These are phyloP conservation scores for Tragulus kanchil DNA, from an alignment of 2,113 vertebrate species.

Conservation along the genomic window DNA sequence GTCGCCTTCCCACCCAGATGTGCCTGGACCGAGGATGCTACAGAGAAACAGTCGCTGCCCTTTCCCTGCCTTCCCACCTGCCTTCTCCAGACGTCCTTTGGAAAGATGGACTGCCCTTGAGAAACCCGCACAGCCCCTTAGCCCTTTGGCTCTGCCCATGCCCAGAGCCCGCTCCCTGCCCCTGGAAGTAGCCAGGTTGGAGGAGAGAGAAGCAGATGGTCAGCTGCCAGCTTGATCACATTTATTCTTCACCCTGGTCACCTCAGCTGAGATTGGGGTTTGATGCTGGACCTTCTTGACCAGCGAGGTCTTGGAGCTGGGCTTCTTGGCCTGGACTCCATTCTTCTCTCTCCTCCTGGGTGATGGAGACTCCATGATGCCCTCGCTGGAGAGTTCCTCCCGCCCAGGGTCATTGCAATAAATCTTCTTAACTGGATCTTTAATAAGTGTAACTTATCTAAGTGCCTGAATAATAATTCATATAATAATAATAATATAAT, in stretches of 20 bases:
- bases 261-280: constrained; percentile 78
- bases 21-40: not conserved
- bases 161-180: not conserved
- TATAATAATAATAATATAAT: not conserved
- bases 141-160: not conserved
- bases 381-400: constrained; percentile 65
- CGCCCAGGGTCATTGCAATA: constrained; percentile 86
- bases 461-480: not conserved
- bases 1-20: not conserved
- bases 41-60: not conserved
- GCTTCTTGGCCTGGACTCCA: constrained; percentile 54
- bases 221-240: constrained; percentile 51
- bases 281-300: constrained; percentile 57
- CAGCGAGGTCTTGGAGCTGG: constrained; percentile 47
- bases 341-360: constrained; percentile 58
- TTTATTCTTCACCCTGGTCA: constrained; percentile 77
- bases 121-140: not conserved
- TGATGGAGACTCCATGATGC: constrained; percentile 15
- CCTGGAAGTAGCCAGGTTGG: not conserved
- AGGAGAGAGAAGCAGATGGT: constrained; percentile 68
- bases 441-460: not conserved
- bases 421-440: not conserved
- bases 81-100: not conserved
- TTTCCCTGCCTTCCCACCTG: not conserved
- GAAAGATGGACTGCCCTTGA: not conserved